These are phyloP conservation scores for Capreolus pygargus DNA, from an alignment of 2,113 vertebrate species.

Conservation along the genomic window DNA sequence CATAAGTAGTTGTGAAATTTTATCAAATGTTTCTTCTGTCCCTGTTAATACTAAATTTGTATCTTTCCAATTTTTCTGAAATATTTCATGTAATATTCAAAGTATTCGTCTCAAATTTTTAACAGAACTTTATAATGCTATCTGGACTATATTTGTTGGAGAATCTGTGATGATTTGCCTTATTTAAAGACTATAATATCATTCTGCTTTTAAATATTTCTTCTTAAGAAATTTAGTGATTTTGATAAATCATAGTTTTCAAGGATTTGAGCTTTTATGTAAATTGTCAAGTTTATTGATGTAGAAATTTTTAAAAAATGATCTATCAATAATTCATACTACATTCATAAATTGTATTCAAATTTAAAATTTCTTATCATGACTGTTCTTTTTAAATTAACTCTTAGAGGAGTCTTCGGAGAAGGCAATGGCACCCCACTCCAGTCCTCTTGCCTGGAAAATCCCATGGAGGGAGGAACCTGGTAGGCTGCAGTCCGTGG, in stretches of 20 bases:
- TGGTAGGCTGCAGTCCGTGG: too few species aligned
- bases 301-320: neutral
- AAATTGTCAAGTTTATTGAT: neutral
- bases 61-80: neutral
- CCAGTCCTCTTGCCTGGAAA: too few species aligned
- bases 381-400: neutral
- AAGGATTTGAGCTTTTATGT: neutral
- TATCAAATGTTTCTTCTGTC: neutral
- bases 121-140: neutral
- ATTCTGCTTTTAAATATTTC: slow-evolving; percentile 13
- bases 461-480: too few species aligned
- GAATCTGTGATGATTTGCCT: neutral
- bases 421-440: too few species aligned
- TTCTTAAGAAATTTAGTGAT: neutral
- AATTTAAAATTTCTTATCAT: neutral
- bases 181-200: neutral
- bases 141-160: neutral
- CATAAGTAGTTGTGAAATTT: neutral
- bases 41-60: neutral
- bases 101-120: neutral
- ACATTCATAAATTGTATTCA: neutral
- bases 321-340: neutral
- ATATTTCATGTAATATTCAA: neutral
- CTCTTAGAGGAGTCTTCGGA: neutral
- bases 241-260: neutral